Evolutionary conservation across 2,888 invertebrate genomes (phyloP), one percentile per base, ranked within the genome.

Genomic region (Willowsia nigromaculata): DNA sequence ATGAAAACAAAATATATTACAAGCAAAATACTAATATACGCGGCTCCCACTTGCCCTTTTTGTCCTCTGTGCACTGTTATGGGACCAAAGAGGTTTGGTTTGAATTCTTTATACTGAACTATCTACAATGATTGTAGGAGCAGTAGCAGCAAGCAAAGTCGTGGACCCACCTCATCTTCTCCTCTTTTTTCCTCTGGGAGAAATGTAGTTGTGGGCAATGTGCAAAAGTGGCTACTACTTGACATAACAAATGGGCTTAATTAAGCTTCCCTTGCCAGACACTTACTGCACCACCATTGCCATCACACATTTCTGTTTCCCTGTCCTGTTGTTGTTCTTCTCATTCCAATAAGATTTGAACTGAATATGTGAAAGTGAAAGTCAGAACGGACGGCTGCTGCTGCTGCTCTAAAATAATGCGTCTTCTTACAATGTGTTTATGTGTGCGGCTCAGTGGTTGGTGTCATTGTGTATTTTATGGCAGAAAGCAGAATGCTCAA

Each of bases 241-340:
- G 78, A 78, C 85, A 86, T 86, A 86, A 86, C 80, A 86, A 86
- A 85, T 85, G 85, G 85, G 76, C 85, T 85, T 85, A 85, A 85
- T 85, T 85, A 85, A 85, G 85, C 85, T 85, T 71, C 83, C 83
- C 68, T 83, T 74, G 74, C 84, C 84, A 84, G 84, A 53, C 78
- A 85, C 65, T 85, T 76, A 53, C 78, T 25, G 27, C 85, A 18
- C 43, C 71, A 84, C 84, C 7, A 68, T 27, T 62, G 56, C 56
- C 76, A 40, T 37, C 62, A 47, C 62, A 50, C 76, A 59, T 43
- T 56, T 22, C 56, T 13, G 3, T 56, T 56, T 56, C 5, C 56
- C 25, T 56, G 56, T 56, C 56, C 56, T 22, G 56, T 56, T 56
- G 18, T 18, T 56, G 18, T 18, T 56, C 56, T 56, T 56, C 56